These are phyloP conservation scores for Phyllopteryx taeniolatus DNA, from an alignment of 2,113 vertebrate genomes.

Conservation along the genomic window DNA sequence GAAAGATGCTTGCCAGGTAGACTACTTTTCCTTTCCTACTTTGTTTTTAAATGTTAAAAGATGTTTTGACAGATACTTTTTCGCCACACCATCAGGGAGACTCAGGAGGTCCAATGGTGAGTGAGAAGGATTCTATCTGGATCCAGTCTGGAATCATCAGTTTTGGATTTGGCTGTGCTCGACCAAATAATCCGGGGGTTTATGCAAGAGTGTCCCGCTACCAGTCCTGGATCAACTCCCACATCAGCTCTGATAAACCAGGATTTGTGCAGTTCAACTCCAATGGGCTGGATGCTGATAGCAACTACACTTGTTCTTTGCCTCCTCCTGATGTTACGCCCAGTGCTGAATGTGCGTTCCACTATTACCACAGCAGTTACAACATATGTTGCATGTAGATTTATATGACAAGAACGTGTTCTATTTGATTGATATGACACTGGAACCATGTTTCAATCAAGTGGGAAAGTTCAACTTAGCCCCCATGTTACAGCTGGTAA, in stretches of 20 bases:
- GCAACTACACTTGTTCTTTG: conserved; percentile 27
- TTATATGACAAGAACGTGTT: too few species aligned
- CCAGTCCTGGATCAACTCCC: conserved; percentile 75
- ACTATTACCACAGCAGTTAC: background rate
- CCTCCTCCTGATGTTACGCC: background rate
- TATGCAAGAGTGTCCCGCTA: conserved; percentile 79
- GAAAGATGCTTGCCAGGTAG: conserved; percentile 2
- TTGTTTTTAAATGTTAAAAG: background rate
- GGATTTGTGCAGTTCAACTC: conserved; percentile 57
- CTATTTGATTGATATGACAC: background rate
- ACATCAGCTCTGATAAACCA: conserved; percentile 33
- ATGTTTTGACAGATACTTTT: background rate
- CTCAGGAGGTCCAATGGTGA: conserved; percentile 83
- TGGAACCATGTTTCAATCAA: too few species aligned
- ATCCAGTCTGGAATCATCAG: conserved; percentile 83
- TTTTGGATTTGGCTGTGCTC: conserved; percentile 82
- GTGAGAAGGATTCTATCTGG: conserved; percentile 71
- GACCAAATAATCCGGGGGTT: conserved; percentile 80
- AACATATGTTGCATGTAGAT: too few species aligned
- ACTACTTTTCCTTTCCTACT: background rate
- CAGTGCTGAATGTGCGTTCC: conserved; percentile 7
- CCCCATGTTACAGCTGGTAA: too few species aligned
- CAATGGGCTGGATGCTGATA: conserved; percentile 43
- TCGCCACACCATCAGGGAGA: conserved; percentile 72
- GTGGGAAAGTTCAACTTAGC: too few species aligned